Evolutionary conservation across 2,888 invertebrate genomes (phyloP), one percentile per base, ranked within the genome.

Genomic region (Spodoptera littoralis): DNA sequence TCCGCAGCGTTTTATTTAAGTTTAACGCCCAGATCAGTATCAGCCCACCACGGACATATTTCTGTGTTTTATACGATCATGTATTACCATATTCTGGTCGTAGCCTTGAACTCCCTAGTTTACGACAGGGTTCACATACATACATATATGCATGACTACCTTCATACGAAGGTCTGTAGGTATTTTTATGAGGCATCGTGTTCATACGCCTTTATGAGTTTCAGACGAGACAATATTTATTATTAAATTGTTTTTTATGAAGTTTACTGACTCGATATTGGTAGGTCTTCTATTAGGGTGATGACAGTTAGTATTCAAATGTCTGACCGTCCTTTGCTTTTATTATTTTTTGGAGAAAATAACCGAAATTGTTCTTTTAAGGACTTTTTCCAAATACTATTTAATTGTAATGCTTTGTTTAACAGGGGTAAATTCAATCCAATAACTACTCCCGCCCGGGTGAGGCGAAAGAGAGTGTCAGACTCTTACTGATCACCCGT

Each of bases 41-140:
- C 56, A 60, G 56, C 54, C 46, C 47, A 46, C 53, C 27, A 50
- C 64, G 64, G 64, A 51, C 72, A 63, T 61, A 77, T 64, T 60
- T 70, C 58, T 54, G 47, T 60, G 42, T 77, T 76, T 73, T 77
- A 77, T 77, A 77, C 57, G 73, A 58, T 64, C 70, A 70, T 79
- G 74, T 73, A 73, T 79, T 76, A 65, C 73, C 70, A 79, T 77
- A 77, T 79, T 76, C 57, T 47, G 59, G 49, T 22, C 65, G 52
- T 64, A 77, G 48, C 79, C 77, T 79, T 76, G 73, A 76, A 73
- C 60, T 55, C 4, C 46, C 22, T 64, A 49, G 44, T 79, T 79
- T 69, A 77, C 73, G 79, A 76, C 46, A 24, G 50, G 63, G 58
- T 41, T 60, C 58, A 60, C 64, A 65, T 57, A 51, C 56, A 70